Base-by-base conservation (phyloP, 2,113 vertebrate species). In the Hyaena hyaena region DNA sequence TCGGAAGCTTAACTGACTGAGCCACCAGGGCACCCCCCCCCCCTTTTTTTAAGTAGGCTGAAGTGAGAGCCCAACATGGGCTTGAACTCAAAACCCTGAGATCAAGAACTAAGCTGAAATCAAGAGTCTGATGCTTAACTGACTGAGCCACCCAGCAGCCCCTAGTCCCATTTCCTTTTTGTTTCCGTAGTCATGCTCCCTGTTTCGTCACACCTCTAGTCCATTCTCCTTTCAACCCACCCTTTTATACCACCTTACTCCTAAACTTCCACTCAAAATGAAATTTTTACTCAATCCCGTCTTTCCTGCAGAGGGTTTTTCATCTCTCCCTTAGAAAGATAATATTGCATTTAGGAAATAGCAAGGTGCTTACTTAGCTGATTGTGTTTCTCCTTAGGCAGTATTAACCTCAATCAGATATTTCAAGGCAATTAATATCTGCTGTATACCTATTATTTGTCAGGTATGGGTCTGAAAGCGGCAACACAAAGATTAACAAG, bases 401-500 rank as follows among this genome's bases (percentile, higher is more conserved):
- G 15, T 77, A 83, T 39, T 93, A 82, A 31, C 35, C 61, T 39
- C 65, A 61, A 58, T n/a, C 68, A 74, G n/a, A 28, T 87, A 55
- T 92, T 92, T 66, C 39, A 71, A 63, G 12, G 24, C 28, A 95
- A 58, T 39, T 24, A 43, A 61, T 53, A 53, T 53, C 82, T 87
- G 83, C 6, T 80, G 1, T 35, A 48, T 15, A 28, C 8, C 66
- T 63, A 43, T 73, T 73, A 28, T 63, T 14, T 93, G 10, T 58
- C 39, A 88, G 86, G 63, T 5, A 77, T 10, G 23, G 11, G 28
- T 92, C 66, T 87, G 90, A 88, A 77, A 97, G 96, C 19, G 77
- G 35, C 12, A 90, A 84, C 21, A 73, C 5, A 65, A 86, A 86
- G 39, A 83, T 73, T 66, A 89, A 19, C 10, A 58, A 93, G 84